Conservation (phyloP, 2,113 vertebrate genomes). For the Camelus dromedarius region DNA sequence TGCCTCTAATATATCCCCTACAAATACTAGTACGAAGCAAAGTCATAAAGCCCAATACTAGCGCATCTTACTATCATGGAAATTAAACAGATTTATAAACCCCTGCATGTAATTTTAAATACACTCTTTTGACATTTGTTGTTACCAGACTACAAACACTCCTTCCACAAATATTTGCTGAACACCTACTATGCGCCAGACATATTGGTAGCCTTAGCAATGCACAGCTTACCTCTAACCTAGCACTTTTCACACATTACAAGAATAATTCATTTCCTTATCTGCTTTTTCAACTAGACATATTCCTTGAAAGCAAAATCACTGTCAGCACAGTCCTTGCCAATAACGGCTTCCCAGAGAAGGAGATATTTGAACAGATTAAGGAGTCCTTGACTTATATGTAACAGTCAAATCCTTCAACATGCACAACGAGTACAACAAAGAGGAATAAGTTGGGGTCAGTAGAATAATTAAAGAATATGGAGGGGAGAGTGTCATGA, state of each 20-base stretch:
- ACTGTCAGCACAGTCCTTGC: neutral
- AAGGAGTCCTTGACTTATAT: neutral
- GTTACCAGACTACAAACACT: neutral
- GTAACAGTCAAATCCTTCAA: neutral
- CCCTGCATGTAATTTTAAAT: neutral
- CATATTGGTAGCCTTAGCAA: neutral
- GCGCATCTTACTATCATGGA: neutral
- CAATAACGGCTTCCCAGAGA: neutral
- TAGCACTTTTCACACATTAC: neutral
- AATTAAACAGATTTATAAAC: slow-evolving; percentile 12
- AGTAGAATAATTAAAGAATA: neutral
- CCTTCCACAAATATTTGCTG: neutral
- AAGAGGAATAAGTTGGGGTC: neutral
- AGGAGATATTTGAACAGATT: neutral
- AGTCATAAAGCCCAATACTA: neutral
- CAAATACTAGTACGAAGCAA: neutral
- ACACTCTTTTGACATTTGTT: neutral
- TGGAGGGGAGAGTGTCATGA: neutral
- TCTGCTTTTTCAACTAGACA: neutral
- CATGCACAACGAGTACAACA: neutral
- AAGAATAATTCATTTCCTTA: neutral
- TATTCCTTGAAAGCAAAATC: slow-evolving; percentile 30
- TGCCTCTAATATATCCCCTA: neutral
- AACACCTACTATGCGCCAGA: neutral
- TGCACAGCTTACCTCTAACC: neutral